Evolutionary conservation across 2,888 invertebrate genomes (phyloP), one percentile per base, ranked within the genome.

Genomic region (Mechanitis messenoides): DNA sequence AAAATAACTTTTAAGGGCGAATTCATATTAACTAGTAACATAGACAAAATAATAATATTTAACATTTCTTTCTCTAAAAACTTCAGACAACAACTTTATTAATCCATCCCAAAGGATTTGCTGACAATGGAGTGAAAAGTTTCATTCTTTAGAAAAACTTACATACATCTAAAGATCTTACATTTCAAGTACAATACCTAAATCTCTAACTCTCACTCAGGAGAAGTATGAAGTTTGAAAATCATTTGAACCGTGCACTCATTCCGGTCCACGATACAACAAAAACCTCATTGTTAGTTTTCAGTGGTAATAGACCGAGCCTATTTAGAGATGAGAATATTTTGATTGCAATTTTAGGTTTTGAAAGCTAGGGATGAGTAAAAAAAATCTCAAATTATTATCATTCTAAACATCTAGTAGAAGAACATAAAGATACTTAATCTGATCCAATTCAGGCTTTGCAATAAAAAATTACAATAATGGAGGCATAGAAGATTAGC

Each of bases 101-200:
- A 31, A 50, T 31, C 31, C 50, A 50, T 50, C 50, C 31, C 50
- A 50, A 50, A 50, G 31, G 50, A 12, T 50, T 50, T 31, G 31
- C 50, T 50, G 50, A 50, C 50, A 50, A 50, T 50, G 50, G 50
- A 31, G 50, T 20, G 47, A 20, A 47, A 50, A 50, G 50, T 50
- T 50, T 50, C 50, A 50, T 50, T 28, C 50, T 50, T 50, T 5
- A 50, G 47, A 50, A 50, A 50, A 50, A 50, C 50, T 50, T 50
- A 50, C 50, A 50, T 50, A 50, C 50, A 31, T 50, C 42, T 42
- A 9, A 42, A 42, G 11, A 42, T 42, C 50, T 50, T 50, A 50
- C 50, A 31, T 50, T 50, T 31, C 50, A 50, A 50, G 31, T 50
- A 31, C 9, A 31, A 50, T 50, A 50, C 31, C 31, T 50, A 50